Conservation (phyloP, 2,113 vertebrate genomes). For the Plestiodon gilberti region DNA sequence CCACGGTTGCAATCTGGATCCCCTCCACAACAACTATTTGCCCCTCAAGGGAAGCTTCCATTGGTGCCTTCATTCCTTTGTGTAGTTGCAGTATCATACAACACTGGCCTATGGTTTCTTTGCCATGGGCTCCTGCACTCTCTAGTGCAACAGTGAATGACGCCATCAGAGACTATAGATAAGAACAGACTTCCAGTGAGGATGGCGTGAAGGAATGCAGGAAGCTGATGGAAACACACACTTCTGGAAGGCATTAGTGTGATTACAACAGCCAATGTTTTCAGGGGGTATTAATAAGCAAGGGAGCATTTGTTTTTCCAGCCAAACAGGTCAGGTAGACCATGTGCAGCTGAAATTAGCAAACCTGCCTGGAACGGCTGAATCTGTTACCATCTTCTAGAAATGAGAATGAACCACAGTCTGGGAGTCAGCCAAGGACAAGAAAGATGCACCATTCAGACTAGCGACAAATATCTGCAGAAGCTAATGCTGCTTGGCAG, state of each 20-base stretch:
- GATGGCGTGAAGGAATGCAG: background rate
- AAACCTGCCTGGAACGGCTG: background rate
- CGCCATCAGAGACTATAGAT: no score
- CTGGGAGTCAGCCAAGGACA: conserved; percentile 23
- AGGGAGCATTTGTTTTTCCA: background rate
- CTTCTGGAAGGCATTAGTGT: background rate
- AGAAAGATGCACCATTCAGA: conserved; percentile 21
- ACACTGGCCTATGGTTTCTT: background rate
- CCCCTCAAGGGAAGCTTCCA: no score
- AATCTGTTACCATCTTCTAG: background rate
- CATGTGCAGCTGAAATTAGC: background rate
- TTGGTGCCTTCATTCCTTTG: background rate
- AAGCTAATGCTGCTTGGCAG: conserved; percentile 28
- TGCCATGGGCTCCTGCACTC: background rate
- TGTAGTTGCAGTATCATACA: background rate
- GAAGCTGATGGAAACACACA: background rate
- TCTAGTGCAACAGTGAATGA: background rate
- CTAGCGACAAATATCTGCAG: background rate
- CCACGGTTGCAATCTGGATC: no score
- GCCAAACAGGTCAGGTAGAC: background rate
- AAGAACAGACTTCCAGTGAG: background rate
- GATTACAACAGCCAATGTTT: background rate
- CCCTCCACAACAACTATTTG: no score
- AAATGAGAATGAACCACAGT: conserved; percentile 21
- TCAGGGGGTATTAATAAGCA: background rate